These are phyloP conservation scores for Drosophila varians DNA, from an alignment of 1,140 invertebrate species.

Conservation along the genomic window DNA sequence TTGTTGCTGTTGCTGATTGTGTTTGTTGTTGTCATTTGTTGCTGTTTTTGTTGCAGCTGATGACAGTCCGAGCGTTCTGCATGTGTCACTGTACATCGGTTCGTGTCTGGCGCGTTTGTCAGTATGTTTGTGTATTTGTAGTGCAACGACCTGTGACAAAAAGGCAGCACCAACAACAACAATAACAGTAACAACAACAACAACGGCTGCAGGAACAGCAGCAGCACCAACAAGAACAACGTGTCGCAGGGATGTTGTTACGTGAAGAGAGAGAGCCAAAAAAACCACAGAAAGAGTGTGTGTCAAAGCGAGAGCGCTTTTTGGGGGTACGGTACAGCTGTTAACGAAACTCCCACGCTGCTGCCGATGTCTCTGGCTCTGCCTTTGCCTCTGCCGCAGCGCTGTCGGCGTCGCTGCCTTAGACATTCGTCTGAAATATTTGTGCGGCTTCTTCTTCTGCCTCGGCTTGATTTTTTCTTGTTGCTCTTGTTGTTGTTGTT, in stretches of 20 bases:
- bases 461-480: conserved; percentile 7
- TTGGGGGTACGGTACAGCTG: conserved; percentile 75
- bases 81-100: conserved; percentile 65
- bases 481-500: conserved; percentile 23
- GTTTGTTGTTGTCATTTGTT: conserved; percentile 17
- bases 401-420: conserved; percentile 30
- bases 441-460: conserved; percentile 50
- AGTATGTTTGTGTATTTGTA: conserved; percentile 44
- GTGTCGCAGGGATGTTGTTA: conserved; percentile 79
- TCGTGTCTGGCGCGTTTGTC: conserved; percentile 14
- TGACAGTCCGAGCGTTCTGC: conserved; percentile 60
- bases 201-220: conserved; percentile 44
- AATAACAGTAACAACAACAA: conserved; percentile 12
- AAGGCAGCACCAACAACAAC: conserved; percentile 61
- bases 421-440: conserved; percentile 32
- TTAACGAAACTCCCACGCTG: conserved; percentile 79
- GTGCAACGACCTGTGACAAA: conserved; percentile 80
- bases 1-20: conserved; percentile 19
- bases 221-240: conserved; percentile 51
- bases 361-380: conserved; percentile 16
- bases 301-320: conserved; percentile 25
- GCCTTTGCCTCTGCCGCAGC: conserved; percentile 15
- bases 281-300: conserved; percentile 19
- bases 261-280: conserved; percentile 41
- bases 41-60: conserved; percentile 33